Evolutionary conservation across 2,888 invertebrate species (phyloP).

Genomic region (Plagiodera versicolora): DNA sequence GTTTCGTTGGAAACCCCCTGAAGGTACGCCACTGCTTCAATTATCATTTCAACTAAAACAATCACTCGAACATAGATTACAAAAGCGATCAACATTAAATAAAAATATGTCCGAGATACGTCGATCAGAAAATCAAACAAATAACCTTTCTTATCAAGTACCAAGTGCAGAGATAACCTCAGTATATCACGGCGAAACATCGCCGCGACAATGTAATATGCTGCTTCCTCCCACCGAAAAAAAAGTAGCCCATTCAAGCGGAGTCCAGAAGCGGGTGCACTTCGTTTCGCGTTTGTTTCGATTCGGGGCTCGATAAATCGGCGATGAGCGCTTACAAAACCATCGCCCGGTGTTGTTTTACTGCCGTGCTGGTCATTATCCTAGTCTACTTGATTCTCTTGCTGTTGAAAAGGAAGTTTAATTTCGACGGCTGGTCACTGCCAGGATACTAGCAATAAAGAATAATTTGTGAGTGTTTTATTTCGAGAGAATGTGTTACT

Average conservation of each 20-base stretch:
- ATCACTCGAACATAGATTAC: not conserved
- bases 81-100: not conserved
- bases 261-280: not conserved
- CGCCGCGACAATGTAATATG: conserved; percentile 7
- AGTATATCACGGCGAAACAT: conserved; percentile 10
- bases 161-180: conserved; percentile 22
- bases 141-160: not conserved
- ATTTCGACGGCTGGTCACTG: conserved; percentile 44
- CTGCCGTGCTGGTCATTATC: conserved; percentile 47
- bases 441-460: conserved; percentile 14
- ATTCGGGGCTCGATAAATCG: too few relatives aligned
- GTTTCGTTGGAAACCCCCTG: too few relatives aligned
- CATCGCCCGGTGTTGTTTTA: conserved; percentile 51
- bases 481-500: not conserved
- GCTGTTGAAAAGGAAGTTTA: conserved; percentile 50
- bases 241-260: not conserved
- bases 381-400: conserved; percentile 50
- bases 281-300: not conserved
- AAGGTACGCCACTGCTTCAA: too few relatives aligned
- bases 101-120: not conserved
- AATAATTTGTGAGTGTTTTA: not conserved
- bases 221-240: conserved; percentile 23
- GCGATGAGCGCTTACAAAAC: conserved; percentile 42
- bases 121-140: not conserved
- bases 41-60: too few relatives aligned